phyloP scores from a whole-genome alignment of 2,113 vertebrate genomes.

The Stictonetta naevosa region DNA sequence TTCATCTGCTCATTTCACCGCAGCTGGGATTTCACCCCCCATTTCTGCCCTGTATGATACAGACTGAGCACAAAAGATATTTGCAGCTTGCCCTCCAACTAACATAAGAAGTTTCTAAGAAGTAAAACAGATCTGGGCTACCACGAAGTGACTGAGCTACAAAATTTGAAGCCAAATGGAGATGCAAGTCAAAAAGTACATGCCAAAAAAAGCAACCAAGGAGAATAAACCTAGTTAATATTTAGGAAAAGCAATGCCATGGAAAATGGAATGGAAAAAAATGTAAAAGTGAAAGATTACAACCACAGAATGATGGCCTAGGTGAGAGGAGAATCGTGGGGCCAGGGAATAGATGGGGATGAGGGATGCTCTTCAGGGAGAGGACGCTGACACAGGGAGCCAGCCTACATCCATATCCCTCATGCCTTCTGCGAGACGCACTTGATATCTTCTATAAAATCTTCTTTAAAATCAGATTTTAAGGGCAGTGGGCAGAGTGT shows the following conservation, averaged over 20 bases:
- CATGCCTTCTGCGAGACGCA: neutral
- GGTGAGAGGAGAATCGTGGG: neutral
- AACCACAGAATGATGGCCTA: neutral
- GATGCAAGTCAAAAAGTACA: neutral
- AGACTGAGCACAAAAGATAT: neutral
- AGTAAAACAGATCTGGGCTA: neutral
- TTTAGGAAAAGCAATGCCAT: neutral
- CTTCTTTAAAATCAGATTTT: neutral
- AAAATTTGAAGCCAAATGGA: neutral
- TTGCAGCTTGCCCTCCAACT: neutral
- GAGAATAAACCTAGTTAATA: neutral
- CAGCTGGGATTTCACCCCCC: neutral
- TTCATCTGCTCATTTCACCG: neutral
- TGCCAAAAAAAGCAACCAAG: neutral
- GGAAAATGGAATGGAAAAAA: neutral
- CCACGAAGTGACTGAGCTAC: neutral
- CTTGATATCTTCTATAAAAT: neutral
- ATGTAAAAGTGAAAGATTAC: neutral
- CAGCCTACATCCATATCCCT: neutral
- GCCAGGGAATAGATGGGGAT: neutral
- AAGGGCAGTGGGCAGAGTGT: neutral
- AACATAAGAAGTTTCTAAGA: neutral
- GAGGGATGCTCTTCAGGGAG: neutral
- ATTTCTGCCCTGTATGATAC: neutral
- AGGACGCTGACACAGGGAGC: neutral